phyloP scores from a whole-genome alignment of 1,140 invertebrate species.

The Penaeus vannamei region DNA sequence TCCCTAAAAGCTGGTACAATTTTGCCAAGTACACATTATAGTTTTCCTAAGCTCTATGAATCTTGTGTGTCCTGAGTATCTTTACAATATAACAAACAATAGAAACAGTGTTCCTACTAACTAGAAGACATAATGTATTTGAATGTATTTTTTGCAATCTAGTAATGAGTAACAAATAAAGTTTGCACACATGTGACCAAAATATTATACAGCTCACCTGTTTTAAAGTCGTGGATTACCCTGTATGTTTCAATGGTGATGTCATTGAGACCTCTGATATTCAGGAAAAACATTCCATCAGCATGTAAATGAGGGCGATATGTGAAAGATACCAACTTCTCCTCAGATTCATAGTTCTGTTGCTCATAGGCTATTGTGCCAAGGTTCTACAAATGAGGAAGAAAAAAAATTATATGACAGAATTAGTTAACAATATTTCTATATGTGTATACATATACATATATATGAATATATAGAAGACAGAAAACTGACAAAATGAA shows the following conservation, averaged over 20 bases:
- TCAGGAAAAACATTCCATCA: constrained; percentile 61
- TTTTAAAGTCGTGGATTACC: constrained; percentile 69
- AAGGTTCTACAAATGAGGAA: constrained; percentile 57
- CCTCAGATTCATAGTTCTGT: constrained; percentile 68
- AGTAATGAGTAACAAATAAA: too few species aligned
- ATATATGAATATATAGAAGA: not conserved
- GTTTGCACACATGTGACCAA: too few species aligned
- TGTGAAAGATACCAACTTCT: constrained; percentile 68
- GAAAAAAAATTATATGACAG: not conserved
- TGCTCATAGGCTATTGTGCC: constrained; percentile 68
- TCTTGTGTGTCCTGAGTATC: too few species aligned
- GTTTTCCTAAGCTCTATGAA: too few species aligned
- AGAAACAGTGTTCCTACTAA: too few species aligned
- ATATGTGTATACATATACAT: not conserved
- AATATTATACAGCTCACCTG: constrained; percentile 53
- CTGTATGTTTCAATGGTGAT: constrained; percentile 64
- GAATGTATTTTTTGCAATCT: too few species aligned
- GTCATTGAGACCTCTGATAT: constrained; percentile 60
- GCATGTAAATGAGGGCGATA: constrained; percentile 67
- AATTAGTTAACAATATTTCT: not conserved
- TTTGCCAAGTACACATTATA: too few species aligned
- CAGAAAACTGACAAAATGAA: not conserved
- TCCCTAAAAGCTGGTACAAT: too few species aligned
- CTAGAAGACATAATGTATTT: too few species aligned
- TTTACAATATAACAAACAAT: too few species aligned